Percentiles rank a stretch among this genome's conserved stretches.
Conservation (phyloP, 1,140 invertebrate genomes). For the Aphelenchoides fujianensis region DNA sequence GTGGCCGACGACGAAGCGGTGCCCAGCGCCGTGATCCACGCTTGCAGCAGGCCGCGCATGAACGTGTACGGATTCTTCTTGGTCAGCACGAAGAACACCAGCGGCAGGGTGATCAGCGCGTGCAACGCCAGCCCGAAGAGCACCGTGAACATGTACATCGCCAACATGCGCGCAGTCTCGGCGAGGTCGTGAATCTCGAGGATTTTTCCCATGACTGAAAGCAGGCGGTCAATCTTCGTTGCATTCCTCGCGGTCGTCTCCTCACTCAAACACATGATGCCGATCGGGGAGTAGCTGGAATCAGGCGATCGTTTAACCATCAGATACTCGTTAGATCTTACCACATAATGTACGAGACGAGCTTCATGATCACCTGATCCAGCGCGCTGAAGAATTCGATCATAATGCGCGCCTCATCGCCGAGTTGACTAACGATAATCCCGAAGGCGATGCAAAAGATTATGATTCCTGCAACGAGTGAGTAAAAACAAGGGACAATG, state of each 20-base stretch:
- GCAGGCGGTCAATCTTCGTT: too few relatives aligned
- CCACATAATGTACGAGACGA: conserved; percentile 83
- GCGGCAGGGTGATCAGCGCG: conserved; percentile 79
- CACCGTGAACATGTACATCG: conserved; percentile 76
- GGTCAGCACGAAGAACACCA: conserved; percentile 68
- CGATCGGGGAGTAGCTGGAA: conserved; percentile 80
- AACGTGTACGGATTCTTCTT: conserved; percentile 68
- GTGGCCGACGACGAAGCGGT: conserved; percentile 77
- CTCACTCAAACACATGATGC: conserved; percentile 87
- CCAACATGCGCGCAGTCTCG: conserved; percentile 77
- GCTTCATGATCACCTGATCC: conserved; percentile 66
- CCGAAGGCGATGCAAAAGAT: conserved; percentile 66
- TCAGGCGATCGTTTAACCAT: conserved; percentile 20
- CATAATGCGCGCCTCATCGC: conserved; percentile 63
- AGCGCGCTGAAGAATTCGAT: conserved; percentile 65
- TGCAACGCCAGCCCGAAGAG: conserved; percentile 78
- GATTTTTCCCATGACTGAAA: conserved; percentile 81
- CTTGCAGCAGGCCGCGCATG: conserved; percentile 68
- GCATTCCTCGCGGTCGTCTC: too few relatives aligned
- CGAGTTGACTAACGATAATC: conserved; percentile 64
- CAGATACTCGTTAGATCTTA: conserved; percentile 50
- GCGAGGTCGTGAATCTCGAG: conserved; percentile 78
- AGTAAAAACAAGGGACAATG: background rate
- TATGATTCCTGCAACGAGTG: conserved; percentile 64
- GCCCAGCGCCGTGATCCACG: conserved; percentile 69